Percentiles rank a stretch among this genome's conserved stretches.
These are phyloP conservation scores for Tringa solitaria DNA, from an alignment of 2,113 vertebrate genomes.

Conservation along the genomic window DNA sequence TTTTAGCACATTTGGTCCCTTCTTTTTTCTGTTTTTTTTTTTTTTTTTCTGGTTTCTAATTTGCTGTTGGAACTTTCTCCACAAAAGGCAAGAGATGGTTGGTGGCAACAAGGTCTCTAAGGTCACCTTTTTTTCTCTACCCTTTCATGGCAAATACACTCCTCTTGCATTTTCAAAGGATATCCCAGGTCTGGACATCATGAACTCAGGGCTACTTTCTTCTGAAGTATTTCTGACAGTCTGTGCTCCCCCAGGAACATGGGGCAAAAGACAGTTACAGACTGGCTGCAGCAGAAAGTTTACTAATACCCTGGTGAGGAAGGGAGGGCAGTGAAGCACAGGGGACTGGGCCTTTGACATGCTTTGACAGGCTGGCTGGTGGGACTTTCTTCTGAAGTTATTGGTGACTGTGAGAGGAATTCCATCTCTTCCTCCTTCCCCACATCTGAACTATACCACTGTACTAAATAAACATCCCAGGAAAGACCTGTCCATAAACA, in stretches of 20 bases:
- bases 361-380: not conserved
- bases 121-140: not conserved
- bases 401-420: not conserved
- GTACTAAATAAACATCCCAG: not conserved
- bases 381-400: not conserved
- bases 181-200: not conserved
- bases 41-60: slow-evolving; percentile 39
- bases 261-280: not conserved
- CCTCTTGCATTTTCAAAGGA: slow-evolving; percentile 4
- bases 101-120: not conserved
- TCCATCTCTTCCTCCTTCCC: not conserved
- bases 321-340: not conserved
- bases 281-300: not conserved
- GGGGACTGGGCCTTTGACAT: too few species aligned
- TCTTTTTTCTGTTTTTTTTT: slow-evolving; percentile 12
- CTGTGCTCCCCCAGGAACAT: not conserved
- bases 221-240: not conserved
- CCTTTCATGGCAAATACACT: not conserved
- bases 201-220: not conserved
- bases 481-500: not conserved
- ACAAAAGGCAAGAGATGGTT: not conserved
- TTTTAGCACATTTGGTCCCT: not conserved
- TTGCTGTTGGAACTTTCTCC: slow-evolving; percentile 23
- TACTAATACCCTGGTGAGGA: not conserved
- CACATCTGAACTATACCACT: not conserved